Conservation (phyloP, 2,797 vertebrate species). For the Champsocephalus esox region DNA sequence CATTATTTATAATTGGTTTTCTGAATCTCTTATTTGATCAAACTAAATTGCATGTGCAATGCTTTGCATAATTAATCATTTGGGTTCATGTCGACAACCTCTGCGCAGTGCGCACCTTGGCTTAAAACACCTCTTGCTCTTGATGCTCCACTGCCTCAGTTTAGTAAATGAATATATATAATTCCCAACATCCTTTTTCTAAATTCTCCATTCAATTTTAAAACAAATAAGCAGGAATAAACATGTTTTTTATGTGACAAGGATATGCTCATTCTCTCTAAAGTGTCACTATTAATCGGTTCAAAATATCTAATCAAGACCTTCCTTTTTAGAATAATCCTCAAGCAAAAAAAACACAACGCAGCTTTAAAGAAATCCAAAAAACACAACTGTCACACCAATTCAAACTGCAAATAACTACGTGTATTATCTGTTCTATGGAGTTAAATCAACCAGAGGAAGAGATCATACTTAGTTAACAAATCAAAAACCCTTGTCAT, state of each 20-base stretch:
- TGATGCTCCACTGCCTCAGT: background rate
- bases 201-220: background rate
- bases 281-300: background rate
- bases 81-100: slow-evolving; percentile 10
- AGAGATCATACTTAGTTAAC: slow-evolving; percentile 22
- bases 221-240: background rate
- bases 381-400: background rate
- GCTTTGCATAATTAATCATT: slow-evolving; percentile 19
- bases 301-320: background rate
- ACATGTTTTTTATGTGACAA: background rate
- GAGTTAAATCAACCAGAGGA: slow-evolving; percentile 35
- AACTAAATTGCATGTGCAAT: slow-evolving; percentile 21
- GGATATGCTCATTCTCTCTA: background rate
- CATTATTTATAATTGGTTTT: slow-evolving; percentile 36
- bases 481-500: slow-evolving; percentile 56
- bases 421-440: slow-evolving; percentile 19
- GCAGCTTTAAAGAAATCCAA: background rate
- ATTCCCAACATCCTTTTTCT: background rate
- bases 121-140: background rate
- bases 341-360: background rate
- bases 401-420: slow-evolving; percentile 4
- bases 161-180: background rate
- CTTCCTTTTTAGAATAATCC: background rate
- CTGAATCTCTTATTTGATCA: slow-evolving; percentile 2
- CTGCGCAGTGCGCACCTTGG: background rate